Base-by-base conservation (phyloP, 2,113 vertebrate genomes). In the Aegotheles bennettii region DNA sequence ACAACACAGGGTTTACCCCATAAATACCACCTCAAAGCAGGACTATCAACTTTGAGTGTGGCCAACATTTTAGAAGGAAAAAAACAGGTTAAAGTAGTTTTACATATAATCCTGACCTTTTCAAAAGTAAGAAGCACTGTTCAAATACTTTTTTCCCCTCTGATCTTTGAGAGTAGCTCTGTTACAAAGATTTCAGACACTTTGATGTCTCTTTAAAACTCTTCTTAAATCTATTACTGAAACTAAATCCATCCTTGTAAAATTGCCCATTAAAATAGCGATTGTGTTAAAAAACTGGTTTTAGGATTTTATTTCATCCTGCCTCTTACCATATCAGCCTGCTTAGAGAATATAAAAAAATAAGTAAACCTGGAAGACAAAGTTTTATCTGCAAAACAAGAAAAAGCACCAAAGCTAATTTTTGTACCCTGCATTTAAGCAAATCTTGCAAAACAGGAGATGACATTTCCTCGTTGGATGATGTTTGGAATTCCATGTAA, bases 161-260 rank as follows among this genome's bases (percentile, higher is more conserved):
- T 95, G 90, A 90, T 96, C 93, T 96, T 88, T 86, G 33, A 77
- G 23, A 25, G 24, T 84, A 93, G 69, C 29, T 95, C 91, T 94
- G 56, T 95, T 96, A 94, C 91, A 95, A 95, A 94, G 85, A 93
- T 89, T 90, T 86, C 71, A 90, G 85, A 90, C 80, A 92, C 93
- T 97, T 94, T 96, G 94, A 96, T 94, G 85, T 94, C 75, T 90
- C 71, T 67, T 92, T 92, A 96, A 96, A 95, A 96, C 64, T 97
- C 78, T 94, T 94, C 91, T 92, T 92, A 94, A 95, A 96, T 94
- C 87, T 92, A 83, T 83, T 90, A 88, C 31, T 96, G 92, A 96
- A 97, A 95, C 87, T 89, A 90, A 95, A 96, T 93, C 85, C 83
- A 60, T 80, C 79, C 71, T 94, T 96, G 90, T 95, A 96, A 96